Conservation (phyloP, 2,797 vertebrate genomes). For the Dermochelys coriacea region DNA sequence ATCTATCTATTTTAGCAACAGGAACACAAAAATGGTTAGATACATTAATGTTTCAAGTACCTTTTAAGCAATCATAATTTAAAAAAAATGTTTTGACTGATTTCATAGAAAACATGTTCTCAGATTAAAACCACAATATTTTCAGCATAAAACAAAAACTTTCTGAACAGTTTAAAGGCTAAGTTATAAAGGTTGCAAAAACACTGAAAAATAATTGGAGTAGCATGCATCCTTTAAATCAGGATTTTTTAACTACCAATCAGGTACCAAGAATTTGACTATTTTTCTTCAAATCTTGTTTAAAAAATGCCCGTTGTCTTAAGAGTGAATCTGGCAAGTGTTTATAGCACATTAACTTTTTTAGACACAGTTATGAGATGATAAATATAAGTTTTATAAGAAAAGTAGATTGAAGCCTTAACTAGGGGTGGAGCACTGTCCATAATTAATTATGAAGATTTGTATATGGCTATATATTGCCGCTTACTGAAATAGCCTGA, state of each 20-base stretch:
- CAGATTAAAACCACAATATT: neutral
- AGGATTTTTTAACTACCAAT: neutral
- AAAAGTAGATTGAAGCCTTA: neutral
- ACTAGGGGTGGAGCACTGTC: neutral
- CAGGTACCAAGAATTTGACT: neutral
- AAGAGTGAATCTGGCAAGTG: neutral
- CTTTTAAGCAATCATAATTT: neutral
- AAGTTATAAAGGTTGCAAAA: neutral
- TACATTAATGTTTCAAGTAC: accelerated
- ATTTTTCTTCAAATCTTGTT: neutral
- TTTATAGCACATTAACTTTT: neutral
- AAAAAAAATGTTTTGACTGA: neutral
- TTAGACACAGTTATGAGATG: neutral
- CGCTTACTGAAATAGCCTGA: neutral
- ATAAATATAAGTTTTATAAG: neutral
- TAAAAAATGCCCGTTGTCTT: neutral
- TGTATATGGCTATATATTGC: accelerated
- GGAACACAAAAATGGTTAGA: neutral
- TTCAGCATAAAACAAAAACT: neutral
- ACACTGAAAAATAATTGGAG: neutral
- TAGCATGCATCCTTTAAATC: neutral
- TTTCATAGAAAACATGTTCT: neutral
- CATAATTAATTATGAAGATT: neutral
- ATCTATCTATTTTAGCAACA: neutral
- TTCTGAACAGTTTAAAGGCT: neutral